Base-by-base conservation (phyloP, 2,113 vertebrate genomes). In the Corythaixoides concolor region DNA sequence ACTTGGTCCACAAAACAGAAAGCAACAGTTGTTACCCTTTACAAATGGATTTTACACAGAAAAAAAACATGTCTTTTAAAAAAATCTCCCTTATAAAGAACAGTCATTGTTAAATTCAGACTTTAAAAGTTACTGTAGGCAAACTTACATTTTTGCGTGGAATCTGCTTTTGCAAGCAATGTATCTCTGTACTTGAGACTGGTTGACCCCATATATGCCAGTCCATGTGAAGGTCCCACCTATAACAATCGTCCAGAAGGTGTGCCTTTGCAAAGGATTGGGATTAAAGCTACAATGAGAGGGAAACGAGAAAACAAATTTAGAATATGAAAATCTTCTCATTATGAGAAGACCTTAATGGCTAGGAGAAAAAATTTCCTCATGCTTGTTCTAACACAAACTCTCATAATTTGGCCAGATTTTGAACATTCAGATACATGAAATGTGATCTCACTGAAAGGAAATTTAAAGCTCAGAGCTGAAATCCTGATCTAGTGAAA, bases 161-260 rank as follows among this genome's bases (percentile, higher is more conserved):
- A 98, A 97, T 93, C 98, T 97, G 95, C 32, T 99, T 98, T 99
- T 99, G 98, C 99, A 99, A 55, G 99, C 98, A 93, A 99, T 98
- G 91, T 99, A 99, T 98, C 99, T 98, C 95, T 99, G 99, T 79
- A 99, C 99, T 97, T 99, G 99, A 45, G 99, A 98, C 83, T 99
- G 99, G 97, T 99, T 99, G 95, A 99, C 95, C 7, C 99, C 99
- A 5, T 99, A 99, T 89, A 99, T 97, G 50, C 98, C 92, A 77
- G 98, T 97, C 99, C 99, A 99, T 2, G 99, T 98, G 94, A 99
- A 99, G 32, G 98, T 98, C 35, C 99, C 99, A 50, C 99, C 99
- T 41, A 99, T 85, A 47, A 98, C 28, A 81, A 99, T 97, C 0
- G 99, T 99, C 99, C 99, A 99, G 97, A 99, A 99, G 4, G 99